Evolutionary conservation across 2,797 vertebrate genomes (phyloP), one percentile per base, ranked within the genome.

Genomic region (Gephyroberyx darwinii): DNA sequence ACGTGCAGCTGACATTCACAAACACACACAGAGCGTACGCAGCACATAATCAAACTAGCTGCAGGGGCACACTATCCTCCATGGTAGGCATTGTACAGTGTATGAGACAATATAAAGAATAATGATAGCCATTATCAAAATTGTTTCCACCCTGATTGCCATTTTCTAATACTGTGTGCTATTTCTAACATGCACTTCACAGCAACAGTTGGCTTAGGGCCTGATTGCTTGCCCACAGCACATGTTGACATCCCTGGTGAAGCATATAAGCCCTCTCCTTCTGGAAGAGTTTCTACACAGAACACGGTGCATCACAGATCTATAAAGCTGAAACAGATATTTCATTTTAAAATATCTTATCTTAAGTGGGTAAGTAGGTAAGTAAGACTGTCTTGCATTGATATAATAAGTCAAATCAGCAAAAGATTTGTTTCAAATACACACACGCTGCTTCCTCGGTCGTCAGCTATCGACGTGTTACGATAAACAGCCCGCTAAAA

Each of bases 321-420:
- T 89, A 77, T 50, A 50, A 61, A 78, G 80, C 81, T 60, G 81
- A 71, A 86, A 82, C 70, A 68, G 2, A 3, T 26, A 26, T 26
- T 26, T 26, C 4, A 26, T 20, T 84, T 61, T 72, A 79, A 78
- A 68, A 76, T 80, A 66, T 82, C 80, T 83, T 78, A 26, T 26
- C 26, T 26, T 26, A 26, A 26, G 26, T 26, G 4, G 4, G 26
- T 26, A 26, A 26, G 26, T 61, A 64, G 66, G 63, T 26, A 26
- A 80, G 74, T 52, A 39, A 84, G 9, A 57, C 61, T 64, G 85
- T 52, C 78, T 71, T 61, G 80, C 80, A 81, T 86, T 71, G 63
- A 55, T 80, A 89, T 89, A 84, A 85, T 80, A 30, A 85, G 87
- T 87, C 45, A 82, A 88, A 88, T 84, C 68, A 87, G 69, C 64